phyloP scores from a whole-genome alignment of 1,140 invertebrate species.

The Holcopasites calliopsidis region DNA sequence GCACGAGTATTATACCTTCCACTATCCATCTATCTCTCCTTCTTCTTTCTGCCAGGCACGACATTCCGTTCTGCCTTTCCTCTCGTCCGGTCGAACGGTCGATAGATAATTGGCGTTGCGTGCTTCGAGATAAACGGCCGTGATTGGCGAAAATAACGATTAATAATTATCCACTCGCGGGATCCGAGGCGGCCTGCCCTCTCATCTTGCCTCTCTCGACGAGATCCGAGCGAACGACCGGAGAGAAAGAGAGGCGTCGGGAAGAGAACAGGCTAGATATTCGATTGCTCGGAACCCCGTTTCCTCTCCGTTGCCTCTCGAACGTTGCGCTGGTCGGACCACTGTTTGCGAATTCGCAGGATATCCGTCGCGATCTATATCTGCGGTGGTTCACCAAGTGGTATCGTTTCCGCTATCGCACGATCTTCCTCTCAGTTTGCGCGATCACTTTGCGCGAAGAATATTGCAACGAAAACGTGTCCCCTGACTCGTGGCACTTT shows the following conservation, averaged over 20 bases:
- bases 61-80: slow-evolving; percentile 7
- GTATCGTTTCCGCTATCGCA: not conserved
- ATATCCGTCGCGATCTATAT: not conserved
- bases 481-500: not conserved
- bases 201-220: slow-evolving; percentile 73
- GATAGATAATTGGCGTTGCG: slow-evolving; percentile 78
- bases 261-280: slow-evolving; percentile 44
- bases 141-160: slow-evolving; percentile 78
- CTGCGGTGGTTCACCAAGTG: not conserved
- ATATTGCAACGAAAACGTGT: not conserved
- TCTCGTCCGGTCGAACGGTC: slow-evolving; percentile 59
- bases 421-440: not conserved
- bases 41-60: not conserved
- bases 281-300: slow-evolving; percentile 33
- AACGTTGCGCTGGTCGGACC: not conserved
- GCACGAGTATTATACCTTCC: too few relatives aligned
- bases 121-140: slow-evolving; percentile 77
- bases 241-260: slow-evolving; percentile 45
- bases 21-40: slow-evolving; percentile 16
- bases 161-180: slow-evolving; percentile 78
- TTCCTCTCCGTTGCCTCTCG: not conserved
- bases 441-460: not conserved
- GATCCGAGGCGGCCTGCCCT: slow-evolving; percentile 73
- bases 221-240: slow-evolving; percentile 62
- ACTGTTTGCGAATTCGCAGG: too few relatives aligned